Percentiles rank a stretch among this genome's conserved stretches.
Conservation (phyloP, 2,888 invertebrate genomes). For the Psylliodes chrysocephalus region DNA sequence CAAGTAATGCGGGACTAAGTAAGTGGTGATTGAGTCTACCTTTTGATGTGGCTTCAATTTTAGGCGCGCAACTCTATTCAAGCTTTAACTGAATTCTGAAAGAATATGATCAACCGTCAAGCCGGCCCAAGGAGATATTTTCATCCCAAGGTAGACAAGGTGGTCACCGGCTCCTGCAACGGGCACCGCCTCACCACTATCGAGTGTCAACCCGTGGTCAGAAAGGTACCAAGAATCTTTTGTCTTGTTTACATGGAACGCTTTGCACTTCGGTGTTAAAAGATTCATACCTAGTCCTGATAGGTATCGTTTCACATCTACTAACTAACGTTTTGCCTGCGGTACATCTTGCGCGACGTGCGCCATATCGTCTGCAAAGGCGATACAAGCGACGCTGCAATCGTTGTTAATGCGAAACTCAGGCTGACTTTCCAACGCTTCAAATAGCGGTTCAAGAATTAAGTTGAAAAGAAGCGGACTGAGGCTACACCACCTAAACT, state of each 20-base stretch:
- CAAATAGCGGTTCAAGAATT: too few species aligned
- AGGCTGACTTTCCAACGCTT: slow-evolving; percentile 48
- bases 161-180: not conserved
- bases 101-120: slow-evolving; percentile 36
- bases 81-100: slow-evolving; percentile 26
- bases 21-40: slow-evolving; percentile 54
- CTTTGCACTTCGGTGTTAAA: slow-evolving; percentile 33
- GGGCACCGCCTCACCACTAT: slow-evolving; percentile 45
- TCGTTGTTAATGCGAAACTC: slow-evolving; percentile 39
- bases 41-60: slow-evolving; percentile 60
- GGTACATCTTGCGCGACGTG: slow-evolving; percentile 56
- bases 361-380: slow-evolving; percentile 60
- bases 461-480: too few species aligned
- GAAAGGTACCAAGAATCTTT: slow-evolving; percentile 51
- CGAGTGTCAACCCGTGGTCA: slow-evolving; percentile 47
- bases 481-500: too few species aligned
- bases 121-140: slow-evolving; percentile 52
- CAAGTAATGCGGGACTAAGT: slow-evolving; percentile 59
- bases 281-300: slow-evolving; percentile 48
- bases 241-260: slow-evolving; percentile 44
- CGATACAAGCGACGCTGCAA: slow-evolving; percentile 48
- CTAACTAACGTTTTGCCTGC: slow-evolving; percentile 48
- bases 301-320: slow-evolving; percentile 46
- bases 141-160: slow-evolving; percentile 53
- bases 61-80: slow-evolving; percentile 51